Evolutionary conservation across 1,140 invertebrate genomes (phyloP).

Genomic region (Apocrypta bakeri): DNA sequence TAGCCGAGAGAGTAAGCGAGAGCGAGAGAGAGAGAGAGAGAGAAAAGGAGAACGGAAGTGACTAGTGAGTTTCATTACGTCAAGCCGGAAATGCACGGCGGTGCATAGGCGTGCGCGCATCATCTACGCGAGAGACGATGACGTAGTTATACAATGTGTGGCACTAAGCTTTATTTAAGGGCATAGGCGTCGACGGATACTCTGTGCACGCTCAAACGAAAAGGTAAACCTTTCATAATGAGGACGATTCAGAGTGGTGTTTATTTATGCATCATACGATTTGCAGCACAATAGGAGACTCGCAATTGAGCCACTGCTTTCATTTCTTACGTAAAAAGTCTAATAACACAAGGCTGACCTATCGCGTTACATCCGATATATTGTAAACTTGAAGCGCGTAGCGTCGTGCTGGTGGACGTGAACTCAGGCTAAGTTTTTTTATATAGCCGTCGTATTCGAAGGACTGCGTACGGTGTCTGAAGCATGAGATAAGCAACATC

Average conservation of each 20-base stretch:
- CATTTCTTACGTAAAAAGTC: slow-evolving; percentile 2
- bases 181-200: not conserved
- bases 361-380: not conserved
- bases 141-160: not conserved
- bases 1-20: too few species aligned
- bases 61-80: slow-evolving; percentile 37
- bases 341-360: not conserved
- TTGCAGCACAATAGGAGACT: too few species aligned
- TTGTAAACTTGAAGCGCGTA: not conserved
- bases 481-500: not conserved
- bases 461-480: not conserved
- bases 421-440: not conserved
- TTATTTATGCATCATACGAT: too few species aligned
- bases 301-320: not conserved
- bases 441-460: not conserved
- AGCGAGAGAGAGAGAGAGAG: too few species aligned
- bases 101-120: slow-evolving; percentile 49
- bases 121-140: slow-evolving; percentile 39
- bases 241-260: too few species aligned
- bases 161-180: slow-evolving; percentile 21
- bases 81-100: slow-evolving; percentile 17
- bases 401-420: not conserved
- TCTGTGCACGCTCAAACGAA: not conserved
- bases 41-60: slow-evolving; percentile 39
- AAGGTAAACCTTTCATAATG: too few species aligned